Evolutionary conservation across 2,888 invertebrate species (phyloP).

Genomic region (Pasiphila rectangulata): DNA sequence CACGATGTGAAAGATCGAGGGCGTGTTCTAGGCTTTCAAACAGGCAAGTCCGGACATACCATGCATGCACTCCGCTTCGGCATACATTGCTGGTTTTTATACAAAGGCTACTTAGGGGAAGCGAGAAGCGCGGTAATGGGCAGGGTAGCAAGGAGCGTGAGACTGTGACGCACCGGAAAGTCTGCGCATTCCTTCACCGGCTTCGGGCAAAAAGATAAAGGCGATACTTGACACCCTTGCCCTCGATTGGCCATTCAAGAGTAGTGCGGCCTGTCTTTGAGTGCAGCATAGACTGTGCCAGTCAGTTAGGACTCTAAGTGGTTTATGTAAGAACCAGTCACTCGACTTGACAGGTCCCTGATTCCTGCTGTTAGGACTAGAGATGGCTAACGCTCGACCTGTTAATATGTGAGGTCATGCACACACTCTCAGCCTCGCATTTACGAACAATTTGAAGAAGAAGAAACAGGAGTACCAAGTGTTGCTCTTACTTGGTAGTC

Average conservation of each 20-base stretch:
- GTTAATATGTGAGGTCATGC: too few relatives aligned
- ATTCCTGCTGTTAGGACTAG: too few relatives aligned
- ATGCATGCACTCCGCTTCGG: slow-evolving; percentile 32
- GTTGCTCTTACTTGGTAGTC: too few relatives aligned
- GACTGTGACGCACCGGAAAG: slow-evolving; percentile 37
- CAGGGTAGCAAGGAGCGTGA: slow-evolving; percentile 24
- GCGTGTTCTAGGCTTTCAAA: slow-evolving; percentile 13
- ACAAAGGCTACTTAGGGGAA: not conserved
- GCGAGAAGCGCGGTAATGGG: slow-evolving; percentile 28
- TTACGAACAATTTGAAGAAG: too few relatives aligned
- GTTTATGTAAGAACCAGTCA: too few relatives aligned
- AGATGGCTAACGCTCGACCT: too few relatives aligned
- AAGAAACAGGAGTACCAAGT: too few relatives aligned
- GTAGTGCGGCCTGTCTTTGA: not conserved
- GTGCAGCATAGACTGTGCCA: not conserved
- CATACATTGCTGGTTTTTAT: slow-evolving; percentile 19
- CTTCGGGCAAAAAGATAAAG: slow-evolving; percentile 11
- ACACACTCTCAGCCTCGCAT: too few relatives aligned
- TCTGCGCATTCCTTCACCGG: slow-evolving; percentile 24
- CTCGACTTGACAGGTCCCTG: too few relatives aligned
- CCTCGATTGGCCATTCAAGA: not conserved
- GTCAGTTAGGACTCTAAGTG: too few relatives aligned
- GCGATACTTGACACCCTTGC: slow-evolving; percentile 12
- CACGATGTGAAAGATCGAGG: slow-evolving; percentile 1
- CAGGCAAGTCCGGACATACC: slow-evolving; percentile 44